Evolutionary conservation across 1,140 invertebrate genomes (phyloP), one percentile per base, ranked within the genome.

Genomic region (Delia radicum): DNA sequence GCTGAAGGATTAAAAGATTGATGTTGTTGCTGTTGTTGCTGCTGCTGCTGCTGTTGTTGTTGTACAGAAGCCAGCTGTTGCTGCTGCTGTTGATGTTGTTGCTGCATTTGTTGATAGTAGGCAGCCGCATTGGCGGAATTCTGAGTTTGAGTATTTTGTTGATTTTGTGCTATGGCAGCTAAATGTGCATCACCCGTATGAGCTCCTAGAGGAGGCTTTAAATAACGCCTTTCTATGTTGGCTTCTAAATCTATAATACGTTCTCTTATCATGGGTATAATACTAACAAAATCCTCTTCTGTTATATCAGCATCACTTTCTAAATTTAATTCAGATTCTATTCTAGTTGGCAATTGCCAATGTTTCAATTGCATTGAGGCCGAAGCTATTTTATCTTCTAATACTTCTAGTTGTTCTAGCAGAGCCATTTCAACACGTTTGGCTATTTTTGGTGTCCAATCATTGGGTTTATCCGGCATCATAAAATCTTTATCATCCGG

Each of bases 321-420:
- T 76, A 90, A 86, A 37, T 80, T 83, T 5, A 89, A 80, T 4
- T 90, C 86, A 27, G 89, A 89, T 65, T 88, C 90, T 77, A 90
- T 89, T 79, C 90, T 89, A 69, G 89, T 89, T 42, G 91, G 92
- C 7, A 94, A 87, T 81, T 94, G 93, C 95, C 95, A 97, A 62
- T 94, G 94, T 88, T 96, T 97, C 1, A 96, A 90, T 85, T 98
- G 96, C 92, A 99, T 96, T 77, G 95, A 97, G 0, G 96, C 96
- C 74, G 93, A 94, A 2, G 93, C 94, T 2, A 98, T 94, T 79
- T 96, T 93, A 79, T 98, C 96, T 85, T 98, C 96, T 24, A 99
- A 87, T 0, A 92, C 92, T 85, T 98, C 96, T 15, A 98, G 92
- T 83, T 96, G 94, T 80, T 96, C 94, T 10, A 98, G 84, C 0